phyloP scores from a whole-genome alignment of 2,888 invertebrate genomes.

The Andrena bicolor region DNA sequence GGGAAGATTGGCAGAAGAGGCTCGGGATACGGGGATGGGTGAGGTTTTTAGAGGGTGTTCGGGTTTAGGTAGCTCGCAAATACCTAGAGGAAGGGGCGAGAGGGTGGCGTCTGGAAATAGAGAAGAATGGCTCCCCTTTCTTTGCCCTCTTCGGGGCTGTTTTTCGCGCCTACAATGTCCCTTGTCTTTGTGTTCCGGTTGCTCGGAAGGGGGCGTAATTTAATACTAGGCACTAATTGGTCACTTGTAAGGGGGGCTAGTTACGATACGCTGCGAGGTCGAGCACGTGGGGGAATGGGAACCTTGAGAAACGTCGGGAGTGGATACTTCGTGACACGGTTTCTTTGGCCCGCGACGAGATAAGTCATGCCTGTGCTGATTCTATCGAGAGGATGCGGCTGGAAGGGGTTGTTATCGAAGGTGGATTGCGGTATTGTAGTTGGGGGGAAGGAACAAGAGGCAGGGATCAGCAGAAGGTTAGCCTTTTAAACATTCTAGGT shows the following conservation, averaged over 20 bases:
- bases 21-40: neutral
- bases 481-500: too few species aligned
- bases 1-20: neutral
- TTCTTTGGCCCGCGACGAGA: conserved; percentile 38
- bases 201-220: conserved; percentile 35
- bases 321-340: conserved; percentile 43
- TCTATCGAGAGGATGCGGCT: neutral
- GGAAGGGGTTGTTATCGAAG: neutral
- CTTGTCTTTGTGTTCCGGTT: neutral
- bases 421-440: neutral
- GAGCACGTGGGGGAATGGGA: conserved; percentile 27
- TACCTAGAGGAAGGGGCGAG: neutral
- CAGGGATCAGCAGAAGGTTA: too few species aligned
- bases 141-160: neutral
- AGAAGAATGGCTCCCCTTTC: neutral
- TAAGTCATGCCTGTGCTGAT: conserved; percentile 13
- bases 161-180: neutral
- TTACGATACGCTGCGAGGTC: conserved; percentile 43
- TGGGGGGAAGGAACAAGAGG: neutral
- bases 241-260: conserved; percentile 49
- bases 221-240: conserved; percentile 59
- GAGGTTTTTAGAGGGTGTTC: neutral
- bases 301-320: conserved; percentile 25
- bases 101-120: neutral
- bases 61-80: conserved; percentile 6